A percentile compares a stretch with the other conserved stretches of the same genome.
Conservation (phyloP, 2,113 vertebrate genomes). For the Dasyurus viverrinus region DNA sequence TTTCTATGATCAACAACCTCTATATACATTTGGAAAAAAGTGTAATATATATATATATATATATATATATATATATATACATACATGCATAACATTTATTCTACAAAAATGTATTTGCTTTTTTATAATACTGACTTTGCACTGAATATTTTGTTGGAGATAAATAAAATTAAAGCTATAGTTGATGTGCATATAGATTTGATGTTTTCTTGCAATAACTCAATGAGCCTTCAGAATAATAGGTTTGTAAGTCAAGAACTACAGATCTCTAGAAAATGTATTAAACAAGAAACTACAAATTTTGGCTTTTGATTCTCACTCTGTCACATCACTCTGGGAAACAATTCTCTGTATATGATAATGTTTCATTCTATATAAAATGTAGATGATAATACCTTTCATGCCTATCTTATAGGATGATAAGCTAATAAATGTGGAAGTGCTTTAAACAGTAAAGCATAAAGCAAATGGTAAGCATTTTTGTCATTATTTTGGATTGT, state of each 20-base stretch:
- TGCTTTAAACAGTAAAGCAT: background rate
- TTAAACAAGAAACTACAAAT: background rate
- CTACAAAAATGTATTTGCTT: background rate
- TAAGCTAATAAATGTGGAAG: background rate
- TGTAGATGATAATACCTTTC: background rate
- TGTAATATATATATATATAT: background rate
- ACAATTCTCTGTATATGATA: background rate
- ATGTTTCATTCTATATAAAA: background rate
- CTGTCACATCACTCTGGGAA: background rate
- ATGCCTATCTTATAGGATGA: background rate
- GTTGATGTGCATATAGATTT: background rate
- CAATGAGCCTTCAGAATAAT: background rate
- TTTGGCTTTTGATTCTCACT: background rate
- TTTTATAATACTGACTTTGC: too few relatives aligned
- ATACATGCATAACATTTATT: background rate
- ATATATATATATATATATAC: too few relatives aligned
- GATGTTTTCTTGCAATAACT: background rate
- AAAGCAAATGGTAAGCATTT: background rate
- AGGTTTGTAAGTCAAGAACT: background rate
- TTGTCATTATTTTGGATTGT: background rate
- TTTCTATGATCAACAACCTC: background rate
- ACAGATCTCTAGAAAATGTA: background rate
- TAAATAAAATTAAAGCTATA: background rate
- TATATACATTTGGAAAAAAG: background rate
- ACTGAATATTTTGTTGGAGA: background rate